phyloP scores from a whole-genome alignment of 92 coral and sea anemone genomes.

The Parazoanthus swiftii region DNA sequence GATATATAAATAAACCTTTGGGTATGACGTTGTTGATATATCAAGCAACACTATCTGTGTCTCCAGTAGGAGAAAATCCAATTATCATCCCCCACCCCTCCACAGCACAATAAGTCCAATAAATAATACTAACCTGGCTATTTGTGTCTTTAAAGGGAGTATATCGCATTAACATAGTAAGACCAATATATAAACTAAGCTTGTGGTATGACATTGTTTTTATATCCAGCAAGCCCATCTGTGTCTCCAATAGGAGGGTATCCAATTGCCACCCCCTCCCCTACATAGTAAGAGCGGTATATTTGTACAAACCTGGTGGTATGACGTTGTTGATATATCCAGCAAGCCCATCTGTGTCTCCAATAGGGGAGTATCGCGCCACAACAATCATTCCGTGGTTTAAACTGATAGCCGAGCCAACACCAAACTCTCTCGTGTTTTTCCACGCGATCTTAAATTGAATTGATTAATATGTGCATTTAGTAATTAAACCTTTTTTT shows the following conservation, averaged over 20 bases:
- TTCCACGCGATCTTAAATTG: conserved; percentile 49
- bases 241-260: too few species aligned
- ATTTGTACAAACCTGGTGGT: conserved; percentile 43
- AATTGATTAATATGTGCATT: too few species aligned
- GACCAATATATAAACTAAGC: too few species aligned
- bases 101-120: not conserved
- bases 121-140: conserved; percentile 39
- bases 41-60: too few species aligned
- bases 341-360: conserved; percentile 47
- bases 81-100: not conserved
- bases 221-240: too few species aligned
- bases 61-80: too few species aligned
- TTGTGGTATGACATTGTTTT: too few species aligned
- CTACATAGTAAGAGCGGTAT: not conserved
- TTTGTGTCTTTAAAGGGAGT: conserved; percentile 54
- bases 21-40: too few species aligned
- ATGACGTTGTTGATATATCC: conserved; percentile 41
- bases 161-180: conserved; percentile 13
- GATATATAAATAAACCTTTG: too few species aligned
- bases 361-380: conserved; percentile 58
- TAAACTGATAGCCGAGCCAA: conserved; percentile 51
- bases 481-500: too few species aligned
- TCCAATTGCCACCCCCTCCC: not conserved
- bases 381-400: conserved; percentile 54
- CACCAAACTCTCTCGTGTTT: conserved; percentile 50